Evolutionary conservation across 2,113 vertebrate species (phyloP).

Genomic region (Excalfactoria chinensis): DNA sequence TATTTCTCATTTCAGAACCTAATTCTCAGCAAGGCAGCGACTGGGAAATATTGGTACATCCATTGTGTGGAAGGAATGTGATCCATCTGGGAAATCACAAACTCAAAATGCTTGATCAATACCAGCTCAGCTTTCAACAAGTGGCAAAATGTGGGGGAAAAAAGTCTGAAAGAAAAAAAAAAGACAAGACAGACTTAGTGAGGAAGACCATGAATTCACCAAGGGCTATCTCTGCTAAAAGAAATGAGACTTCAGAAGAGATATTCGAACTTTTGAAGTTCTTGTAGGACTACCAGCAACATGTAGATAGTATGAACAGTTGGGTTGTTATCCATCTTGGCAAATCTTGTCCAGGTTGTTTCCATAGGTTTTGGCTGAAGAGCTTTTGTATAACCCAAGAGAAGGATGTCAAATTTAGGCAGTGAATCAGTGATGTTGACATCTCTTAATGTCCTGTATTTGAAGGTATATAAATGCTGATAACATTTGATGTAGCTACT

Average conservation of each 20-base stretch:
- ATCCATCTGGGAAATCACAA: slow-evolving; percentile 30
- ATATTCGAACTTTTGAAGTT: neutral
- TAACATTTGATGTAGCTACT: neutral
- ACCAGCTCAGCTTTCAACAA: slow-evolving; percentile 20
- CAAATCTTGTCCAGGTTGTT: neutral
- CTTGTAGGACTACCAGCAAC: neutral
- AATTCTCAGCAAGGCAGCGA: neutral
- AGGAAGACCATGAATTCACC: slow-evolving; percentile 38
- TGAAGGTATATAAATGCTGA: neutral
- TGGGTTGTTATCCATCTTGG: neutral
- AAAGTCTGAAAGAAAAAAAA: slow-evolving; percentile 28
- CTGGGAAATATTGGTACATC: slow-evolving; percentile 12
- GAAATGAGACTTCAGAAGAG: neutral
- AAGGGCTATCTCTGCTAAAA: slow-evolving; percentile 9
- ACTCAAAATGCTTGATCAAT: slow-evolving; percentile 44
- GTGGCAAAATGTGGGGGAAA: neutral
- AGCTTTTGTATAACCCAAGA: neutral
- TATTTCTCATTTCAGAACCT: slow-evolving; percentile 65
- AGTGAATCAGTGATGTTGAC: neutral
- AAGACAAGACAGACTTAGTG: slow-evolving; percentile 1
- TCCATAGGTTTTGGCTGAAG: neutral
- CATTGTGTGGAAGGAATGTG: slow-evolving; percentile 42
- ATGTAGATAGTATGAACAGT: slow-evolving; percentile 2
- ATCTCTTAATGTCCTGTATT: neutral
- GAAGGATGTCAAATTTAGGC: neutral